phyloP scores from a whole-genome alignment of 2,797 vertebrate genomes.

The Lacerta viridis region DNA sequence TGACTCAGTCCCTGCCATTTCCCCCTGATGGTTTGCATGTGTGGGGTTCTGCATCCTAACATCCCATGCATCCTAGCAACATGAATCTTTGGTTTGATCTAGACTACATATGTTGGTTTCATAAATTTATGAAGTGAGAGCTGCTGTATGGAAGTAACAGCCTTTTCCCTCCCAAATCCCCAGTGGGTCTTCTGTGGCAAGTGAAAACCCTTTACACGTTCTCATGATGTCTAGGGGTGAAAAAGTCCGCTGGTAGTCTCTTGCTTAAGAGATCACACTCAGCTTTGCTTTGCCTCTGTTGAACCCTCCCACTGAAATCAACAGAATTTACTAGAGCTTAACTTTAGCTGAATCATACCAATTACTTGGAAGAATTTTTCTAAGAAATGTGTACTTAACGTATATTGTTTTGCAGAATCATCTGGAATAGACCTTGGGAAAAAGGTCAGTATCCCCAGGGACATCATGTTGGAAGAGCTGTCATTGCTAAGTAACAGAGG shows the following conservation, averaged over 20 bases:
- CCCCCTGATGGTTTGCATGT: background rate
- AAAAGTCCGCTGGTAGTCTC: background rate
- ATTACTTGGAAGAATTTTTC: constrained; percentile 6
- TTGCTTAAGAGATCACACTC: background rate
- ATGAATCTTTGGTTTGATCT: background rate
- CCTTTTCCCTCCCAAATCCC: background rate
- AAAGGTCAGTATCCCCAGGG: constrained; percentile 91
- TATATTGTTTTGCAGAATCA: constrained; percentile 79
- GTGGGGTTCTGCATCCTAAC: background rate
- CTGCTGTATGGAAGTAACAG: background rate
- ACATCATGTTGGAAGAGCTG: constrained; percentile 98
- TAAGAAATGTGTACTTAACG: constrained; percentile 2
- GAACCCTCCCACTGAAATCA: background rate
- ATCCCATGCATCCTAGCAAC: background rate
- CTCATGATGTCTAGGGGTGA: background rate
- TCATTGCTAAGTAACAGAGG: constrained; percentile 92
- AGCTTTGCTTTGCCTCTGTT: background rate
- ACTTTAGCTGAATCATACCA: background rate
- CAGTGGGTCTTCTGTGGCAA: background rate
- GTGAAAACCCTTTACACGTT: background rate
- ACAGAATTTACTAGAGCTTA: background rate
- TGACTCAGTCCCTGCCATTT: background rate
- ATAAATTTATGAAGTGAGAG: background rate
- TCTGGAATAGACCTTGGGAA: constrained; percentile 89
- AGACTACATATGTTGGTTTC: background rate